A percentile compares a stretch with the other conserved stretches of the same genome.
Evolutionary conservation across 2,113 vertebrate species (phyloP).

Genomic region (Brachypodius melanocephalos): DNA sequence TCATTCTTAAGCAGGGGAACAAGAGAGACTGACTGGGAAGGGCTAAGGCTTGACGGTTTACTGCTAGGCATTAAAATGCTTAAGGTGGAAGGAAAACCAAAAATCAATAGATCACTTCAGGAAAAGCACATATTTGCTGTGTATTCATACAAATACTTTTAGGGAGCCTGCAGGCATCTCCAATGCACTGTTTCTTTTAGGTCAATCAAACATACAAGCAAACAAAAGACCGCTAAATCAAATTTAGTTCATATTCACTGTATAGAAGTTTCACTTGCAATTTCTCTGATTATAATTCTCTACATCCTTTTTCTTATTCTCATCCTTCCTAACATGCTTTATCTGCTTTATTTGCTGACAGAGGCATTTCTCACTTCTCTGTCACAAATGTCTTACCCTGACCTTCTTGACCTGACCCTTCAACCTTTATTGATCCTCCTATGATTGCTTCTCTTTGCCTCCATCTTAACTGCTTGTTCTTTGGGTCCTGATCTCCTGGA

Average conservation of each 20-base stretch:
- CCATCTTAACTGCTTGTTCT: background rate
- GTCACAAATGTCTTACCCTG: background rate
- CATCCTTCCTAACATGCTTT: background rate
- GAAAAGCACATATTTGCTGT: background rate
- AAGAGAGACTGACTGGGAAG: background rate
- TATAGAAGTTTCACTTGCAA: background rate
- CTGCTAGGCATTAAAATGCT: background rate
- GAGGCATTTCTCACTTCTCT: background rate
- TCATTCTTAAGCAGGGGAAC: conserved; percentile 58
- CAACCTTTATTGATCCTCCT: background rate
- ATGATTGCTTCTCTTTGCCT: background rate
- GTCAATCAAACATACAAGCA: background rate
- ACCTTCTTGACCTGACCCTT: background rate
- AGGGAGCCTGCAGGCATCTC: background rate
- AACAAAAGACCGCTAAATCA: background rate
- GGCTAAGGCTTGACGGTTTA: background rate
- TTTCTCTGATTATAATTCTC: background rate
- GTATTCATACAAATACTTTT: background rate
- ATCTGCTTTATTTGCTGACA: background rate
- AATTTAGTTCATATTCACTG: background rate
- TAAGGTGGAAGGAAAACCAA: background rate
- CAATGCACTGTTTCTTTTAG: background rate
- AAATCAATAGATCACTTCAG: background rate
- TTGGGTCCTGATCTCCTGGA: background rate
- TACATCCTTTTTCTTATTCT: background rate